These are phyloP conservation scores for Crioceris asparagi DNA, from an alignment of 2,888 invertebrate genomes.

Conservation along the genomic window DNA sequence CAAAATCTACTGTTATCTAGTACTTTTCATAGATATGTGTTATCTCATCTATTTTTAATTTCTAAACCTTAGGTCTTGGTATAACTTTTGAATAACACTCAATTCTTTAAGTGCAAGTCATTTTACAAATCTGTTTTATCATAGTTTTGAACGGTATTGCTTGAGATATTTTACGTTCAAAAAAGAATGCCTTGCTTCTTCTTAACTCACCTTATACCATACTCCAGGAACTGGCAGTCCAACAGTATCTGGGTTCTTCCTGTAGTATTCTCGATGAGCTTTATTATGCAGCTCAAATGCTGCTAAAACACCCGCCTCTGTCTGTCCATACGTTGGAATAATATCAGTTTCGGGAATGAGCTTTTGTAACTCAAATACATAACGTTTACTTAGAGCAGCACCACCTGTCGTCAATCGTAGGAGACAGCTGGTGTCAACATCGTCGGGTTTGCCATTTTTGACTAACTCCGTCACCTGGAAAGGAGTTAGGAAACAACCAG, in stretches of 20 bases:
- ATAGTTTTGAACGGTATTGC: too few species aligned
- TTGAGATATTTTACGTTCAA: too few species aligned
- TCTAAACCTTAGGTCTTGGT: too few species aligned
- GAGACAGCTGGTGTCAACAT: constrained; percentile 24
- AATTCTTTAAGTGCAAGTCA: too few species aligned
- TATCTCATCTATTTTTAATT: too few species aligned
- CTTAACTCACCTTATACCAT: constrained; percentile 24
- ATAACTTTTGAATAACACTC: too few species aligned
- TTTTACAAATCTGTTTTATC: too few species aligned
- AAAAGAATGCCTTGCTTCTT: too few species aligned
- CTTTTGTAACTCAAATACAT: constrained; percentile 24
- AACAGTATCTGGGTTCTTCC: constrained; percentile 23
- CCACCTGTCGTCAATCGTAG: constrained; percentile 26
- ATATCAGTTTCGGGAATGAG: constrained; percentile 28
- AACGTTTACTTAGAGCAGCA: constrained; percentile 21
- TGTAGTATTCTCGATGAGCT: constrained; percentile 21
- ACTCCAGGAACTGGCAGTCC: constrained; percentile 24
- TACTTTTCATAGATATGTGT: too few species aligned
- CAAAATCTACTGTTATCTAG: too few species aligned
- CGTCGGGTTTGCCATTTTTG: constrained; percentile 26
- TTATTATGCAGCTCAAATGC: constrained; percentile 22
- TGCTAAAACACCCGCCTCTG: constrained; percentile 27
- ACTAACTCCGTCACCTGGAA: constrained; percentile 23
- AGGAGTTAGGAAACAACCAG: constrained; percentile 22
- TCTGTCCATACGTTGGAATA: constrained; percentile 27